Conservation (phyloP, 2,888 invertebrate genomes). For the Agriopis marginaria region DNA sequence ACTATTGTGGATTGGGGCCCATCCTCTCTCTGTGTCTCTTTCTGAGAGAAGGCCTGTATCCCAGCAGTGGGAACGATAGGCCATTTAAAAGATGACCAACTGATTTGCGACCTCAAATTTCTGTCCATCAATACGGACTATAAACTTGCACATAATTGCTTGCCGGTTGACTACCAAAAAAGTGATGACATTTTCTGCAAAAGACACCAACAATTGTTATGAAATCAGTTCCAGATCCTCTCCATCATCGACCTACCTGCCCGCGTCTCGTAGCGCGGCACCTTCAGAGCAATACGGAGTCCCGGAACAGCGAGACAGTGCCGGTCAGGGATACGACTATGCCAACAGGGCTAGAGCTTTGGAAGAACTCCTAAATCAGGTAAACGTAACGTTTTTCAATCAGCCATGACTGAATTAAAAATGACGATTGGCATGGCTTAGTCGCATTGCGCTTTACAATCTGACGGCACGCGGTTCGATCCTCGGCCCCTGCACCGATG, state of each 20-base stretch:
- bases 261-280: constrained; percentile 56
- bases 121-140: too few species aligned
- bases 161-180: background rate
- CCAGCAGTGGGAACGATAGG: too few species aligned
- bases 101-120: too few species aligned
- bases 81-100: too few species aligned
- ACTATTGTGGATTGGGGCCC: too few species aligned
- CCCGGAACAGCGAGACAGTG: constrained; percentile 73
- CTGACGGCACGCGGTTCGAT: too few species aligned
- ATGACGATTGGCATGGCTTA: background rate
- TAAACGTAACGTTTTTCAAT: constrained; percentile 33
- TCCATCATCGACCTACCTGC: constrained; percentile 62
- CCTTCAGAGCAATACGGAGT: constrained; percentile 75
- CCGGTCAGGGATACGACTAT: constrained; percentile 63
- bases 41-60: too few species aligned
- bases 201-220: background rate
- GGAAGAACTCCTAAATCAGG: constrained; percentile 67
- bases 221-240: constrained; percentile 33
- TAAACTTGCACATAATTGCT: background rate
- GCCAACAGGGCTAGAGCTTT: constrained; percentile 54
- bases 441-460: too few species aligned
- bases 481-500: too few species aligned
- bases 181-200: too few species aligned
- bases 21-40: too few species aligned
- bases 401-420: background rate